Evolutionary conservation across 2,888 invertebrate species (phyloP), one percentile per base, ranked within the genome.

Genomic region (Nomada fucata): DNA sequence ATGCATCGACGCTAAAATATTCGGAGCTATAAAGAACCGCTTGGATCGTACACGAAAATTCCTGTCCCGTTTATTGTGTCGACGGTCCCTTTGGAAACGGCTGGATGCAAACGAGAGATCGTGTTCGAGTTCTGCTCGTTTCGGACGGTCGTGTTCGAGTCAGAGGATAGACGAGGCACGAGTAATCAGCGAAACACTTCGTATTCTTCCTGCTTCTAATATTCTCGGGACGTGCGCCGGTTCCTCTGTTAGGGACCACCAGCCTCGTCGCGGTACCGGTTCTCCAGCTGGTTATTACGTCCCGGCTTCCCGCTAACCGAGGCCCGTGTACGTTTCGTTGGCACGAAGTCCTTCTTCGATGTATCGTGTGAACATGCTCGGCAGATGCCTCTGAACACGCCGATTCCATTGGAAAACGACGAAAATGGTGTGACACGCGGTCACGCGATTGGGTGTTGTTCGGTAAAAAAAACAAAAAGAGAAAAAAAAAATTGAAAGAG

Each of bases 191-290:
- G 83, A 88, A 85, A 87, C 85, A 78, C 80, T 82, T 85, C 75
- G 88, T 88, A 88, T 88, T 88, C 88, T 89, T 88, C 88, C 83
- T 86, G 86, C 89, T 87, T 90, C 90, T 90, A 90, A 90, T 90
- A 89, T 89, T 89, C 86, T 72, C 72, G 85, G 67, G 86, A 90
- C 89, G 89, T 89, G 91, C 89, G 81, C 81, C 80, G 89, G 88
- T 91, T 91, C 79, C 86, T 81, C 86, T 83, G 64, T 50, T 11
- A 64, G 80, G 76, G 91, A 91, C 91, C 91, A 91, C 91, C 91
- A 83, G 83, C 86, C 86, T 88, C 89, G 90, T 76, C 82, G 80
- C 71, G 85, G 83, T 91, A 88, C 91, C 91, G 91, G 90, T 91
- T 91, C 86, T 87, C 84, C 78, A 81, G 76, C 73, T 78, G 85